Conservation (phyloP, 35 echinoderm and acorn worm species). For the Stichopus chloronotus region DNA sequence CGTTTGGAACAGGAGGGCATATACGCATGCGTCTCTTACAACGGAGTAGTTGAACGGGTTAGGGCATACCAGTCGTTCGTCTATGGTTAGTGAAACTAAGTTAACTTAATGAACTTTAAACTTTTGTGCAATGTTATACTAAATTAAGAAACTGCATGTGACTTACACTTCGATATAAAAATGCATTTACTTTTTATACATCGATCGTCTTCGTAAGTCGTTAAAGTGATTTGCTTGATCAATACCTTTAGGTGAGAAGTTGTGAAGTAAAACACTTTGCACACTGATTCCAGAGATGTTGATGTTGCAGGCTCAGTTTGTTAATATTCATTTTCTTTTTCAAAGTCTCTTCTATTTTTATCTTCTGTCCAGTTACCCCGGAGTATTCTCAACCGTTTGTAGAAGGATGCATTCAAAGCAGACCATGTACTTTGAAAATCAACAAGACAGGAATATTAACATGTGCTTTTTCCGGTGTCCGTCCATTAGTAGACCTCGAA, state of each 20-base stretch:
- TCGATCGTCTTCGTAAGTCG: no score
- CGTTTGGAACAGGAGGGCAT: background rate
- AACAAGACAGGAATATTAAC: background rate
- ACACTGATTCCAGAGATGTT: no score
- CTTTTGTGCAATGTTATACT: no score
- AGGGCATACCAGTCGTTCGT: background rate
- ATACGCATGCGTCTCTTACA: background rate
- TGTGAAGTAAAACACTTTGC: no score
- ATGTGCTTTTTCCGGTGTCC: background rate
- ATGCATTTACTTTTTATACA: no score
- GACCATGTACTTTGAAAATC: background rate
- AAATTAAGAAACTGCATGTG: no score
- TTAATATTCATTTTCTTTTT: no score
- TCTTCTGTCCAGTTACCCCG: background rate
- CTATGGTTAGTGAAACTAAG: background rate
- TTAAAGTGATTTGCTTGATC: no score
- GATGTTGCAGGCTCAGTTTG: no score
- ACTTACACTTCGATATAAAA: no score
- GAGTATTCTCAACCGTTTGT: background rate
- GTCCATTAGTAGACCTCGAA: background rate
- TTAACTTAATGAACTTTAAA: no score
- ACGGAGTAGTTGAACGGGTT: background rate
- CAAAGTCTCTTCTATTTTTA: background rate
- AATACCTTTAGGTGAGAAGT: no score
- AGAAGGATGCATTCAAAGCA: background rate